These are phyloP conservation scores for Cardiocondyla obscurior DNA, from an alignment of 1,140 invertebrate genomes.

Conservation along the genomic window DNA sequence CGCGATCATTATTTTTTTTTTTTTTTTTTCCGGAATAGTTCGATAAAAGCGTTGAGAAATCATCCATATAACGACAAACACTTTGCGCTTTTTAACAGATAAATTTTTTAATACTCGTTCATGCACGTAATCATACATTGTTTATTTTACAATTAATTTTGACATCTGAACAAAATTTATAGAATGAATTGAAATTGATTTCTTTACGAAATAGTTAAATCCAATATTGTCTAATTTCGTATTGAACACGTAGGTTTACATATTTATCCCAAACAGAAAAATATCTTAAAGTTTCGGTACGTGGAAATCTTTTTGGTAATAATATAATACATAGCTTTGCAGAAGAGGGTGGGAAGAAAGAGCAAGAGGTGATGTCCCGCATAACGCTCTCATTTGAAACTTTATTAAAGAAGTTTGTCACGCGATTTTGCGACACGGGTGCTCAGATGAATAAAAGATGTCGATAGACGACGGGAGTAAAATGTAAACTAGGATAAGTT, in stretches of 20 bases:
- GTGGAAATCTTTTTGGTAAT: background rate
- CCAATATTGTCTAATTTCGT: background rate
- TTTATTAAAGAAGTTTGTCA: slow-evolving; percentile 58
- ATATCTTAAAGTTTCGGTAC: background rate
- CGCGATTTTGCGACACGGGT: slow-evolving; percentile 49
- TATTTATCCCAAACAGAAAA: background rate
- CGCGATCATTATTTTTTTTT: background rate
- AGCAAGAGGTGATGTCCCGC: background rate
- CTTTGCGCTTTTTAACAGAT: background rate
- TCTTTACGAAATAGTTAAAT: background rate
- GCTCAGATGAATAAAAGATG: slow-evolving; percentile 49
- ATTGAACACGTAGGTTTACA: background rate
- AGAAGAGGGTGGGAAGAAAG: background rate
- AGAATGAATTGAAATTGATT: background rate
- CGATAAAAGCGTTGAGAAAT: background rate
- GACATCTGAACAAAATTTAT: background rate
- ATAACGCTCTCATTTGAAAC: slow-evolving; percentile 37
- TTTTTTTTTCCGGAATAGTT: background rate
- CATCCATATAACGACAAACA: background rate
- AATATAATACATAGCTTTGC: background rate
- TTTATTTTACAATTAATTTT: background rate
- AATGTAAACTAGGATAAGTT: slow-evolving; percentile 55
- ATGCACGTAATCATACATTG: background rate
- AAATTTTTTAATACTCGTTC: background rate
- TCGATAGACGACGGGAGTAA: slow-evolving; percentile 51